phyloP scores from a whole-genome alignment of 2,888 invertebrate genomes.

The Eristalis tenax region DNA sequence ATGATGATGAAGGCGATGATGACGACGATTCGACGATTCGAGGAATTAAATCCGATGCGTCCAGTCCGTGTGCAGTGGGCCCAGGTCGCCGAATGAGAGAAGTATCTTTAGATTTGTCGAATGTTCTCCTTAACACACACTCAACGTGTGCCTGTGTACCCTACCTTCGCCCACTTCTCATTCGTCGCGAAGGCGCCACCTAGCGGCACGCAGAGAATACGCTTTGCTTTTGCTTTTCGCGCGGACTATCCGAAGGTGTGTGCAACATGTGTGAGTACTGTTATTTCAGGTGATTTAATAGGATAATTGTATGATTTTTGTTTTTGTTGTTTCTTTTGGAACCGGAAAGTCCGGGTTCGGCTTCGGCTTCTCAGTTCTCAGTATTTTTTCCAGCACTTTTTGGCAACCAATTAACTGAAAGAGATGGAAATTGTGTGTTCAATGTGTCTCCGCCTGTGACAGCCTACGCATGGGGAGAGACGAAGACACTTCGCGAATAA shows the following conservation, averaged over 20 bases:
- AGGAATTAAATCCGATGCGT: constrained; percentile 57
- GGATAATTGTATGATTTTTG: background rate
- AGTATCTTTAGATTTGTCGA: constrained; percentile 39
- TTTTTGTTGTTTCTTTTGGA: background rate
- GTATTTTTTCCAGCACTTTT: constrained; percentile 28
- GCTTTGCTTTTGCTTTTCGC: background rate
- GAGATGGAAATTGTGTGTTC: background rate
- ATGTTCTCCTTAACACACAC: constrained; percentile 33
- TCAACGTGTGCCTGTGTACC: background rate
- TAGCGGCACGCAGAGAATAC: constrained; percentile 24
- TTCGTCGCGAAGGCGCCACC: constrained; percentile 40
- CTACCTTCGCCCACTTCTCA: constrained; percentile 42
- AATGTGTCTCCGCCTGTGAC: constrained; percentile 14
- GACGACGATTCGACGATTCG: constrained; percentile 46
- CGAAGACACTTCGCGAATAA: constrained; percentile 21
- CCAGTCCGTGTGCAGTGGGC: background rate
- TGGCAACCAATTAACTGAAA: constrained; percentile 28
- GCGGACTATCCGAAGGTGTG: constrained; percentile 49
- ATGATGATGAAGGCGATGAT: background rate
- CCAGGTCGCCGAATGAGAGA: constrained; percentile 1
- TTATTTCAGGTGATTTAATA: constrained; percentile 54
- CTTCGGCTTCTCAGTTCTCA: background rate
- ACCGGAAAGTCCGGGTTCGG: background rate
- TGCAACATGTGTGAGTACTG: constrained; percentile 55
- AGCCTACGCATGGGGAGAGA: constrained; percentile 41